These are phyloP conservation scores for Empidonax traillii DNA, from an alignment of 2,113 vertebrate genomes.

Conservation along the genomic window DNA sequence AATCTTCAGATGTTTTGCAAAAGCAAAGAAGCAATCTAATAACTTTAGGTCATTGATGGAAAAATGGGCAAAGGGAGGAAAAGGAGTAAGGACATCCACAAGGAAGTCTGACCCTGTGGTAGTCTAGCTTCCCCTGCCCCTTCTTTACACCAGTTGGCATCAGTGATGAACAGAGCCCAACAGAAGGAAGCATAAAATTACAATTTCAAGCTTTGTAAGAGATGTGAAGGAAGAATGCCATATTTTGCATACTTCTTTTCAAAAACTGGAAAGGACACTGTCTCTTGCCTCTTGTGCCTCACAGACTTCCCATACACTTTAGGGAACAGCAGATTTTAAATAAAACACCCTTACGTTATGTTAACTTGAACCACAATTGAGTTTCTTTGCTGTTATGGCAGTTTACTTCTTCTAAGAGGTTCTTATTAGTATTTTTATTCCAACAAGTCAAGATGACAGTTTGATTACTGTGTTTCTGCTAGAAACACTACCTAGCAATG, in stretches of 20 bases:
- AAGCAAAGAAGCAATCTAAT: not conserved
- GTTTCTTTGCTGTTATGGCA: not conserved
- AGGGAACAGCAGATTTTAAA: not conserved
- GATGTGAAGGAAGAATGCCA: not conserved
- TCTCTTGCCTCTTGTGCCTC: not conserved
- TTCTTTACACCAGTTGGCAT: not conserved
- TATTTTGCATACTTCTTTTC: not conserved
- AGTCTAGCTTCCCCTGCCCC: not conserved
- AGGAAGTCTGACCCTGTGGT: fast-evolving
- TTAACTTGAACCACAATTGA: not conserved
- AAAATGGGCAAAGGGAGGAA: not conserved
- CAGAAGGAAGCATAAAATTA: not conserved
- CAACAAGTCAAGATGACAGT: not conserved
- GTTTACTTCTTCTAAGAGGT: not conserved
- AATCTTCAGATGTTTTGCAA: not conserved
- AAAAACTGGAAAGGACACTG: not conserved
- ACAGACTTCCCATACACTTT: not conserved
- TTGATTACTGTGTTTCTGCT: not conserved
- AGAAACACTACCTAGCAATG: not conserved
- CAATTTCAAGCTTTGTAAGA: not conserved
- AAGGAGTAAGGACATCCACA: not conserved
- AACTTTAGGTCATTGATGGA: not conserved
- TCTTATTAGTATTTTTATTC: not conserved
- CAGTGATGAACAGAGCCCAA: not conserved
- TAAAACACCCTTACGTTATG: not conserved